These are phyloP conservation scores for Cygnus atratus DNA, from an alignment of 2,113 vertebrate species.

Conservation along the genomic window DNA sequence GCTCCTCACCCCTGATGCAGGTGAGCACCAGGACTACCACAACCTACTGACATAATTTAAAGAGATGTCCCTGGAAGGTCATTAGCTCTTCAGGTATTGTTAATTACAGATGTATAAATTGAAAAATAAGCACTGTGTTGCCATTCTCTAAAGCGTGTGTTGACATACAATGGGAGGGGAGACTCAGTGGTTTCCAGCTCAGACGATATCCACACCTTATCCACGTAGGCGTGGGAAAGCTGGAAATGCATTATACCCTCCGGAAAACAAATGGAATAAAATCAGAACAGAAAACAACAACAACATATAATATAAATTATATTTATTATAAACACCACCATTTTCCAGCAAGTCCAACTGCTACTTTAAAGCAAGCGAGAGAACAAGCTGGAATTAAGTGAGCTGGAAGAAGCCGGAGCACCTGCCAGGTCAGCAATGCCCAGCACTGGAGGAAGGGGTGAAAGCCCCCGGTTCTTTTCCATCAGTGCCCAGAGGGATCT, in stretches of 20 bases:
- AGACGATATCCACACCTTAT: neutral
- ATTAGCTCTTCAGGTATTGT: neutral
- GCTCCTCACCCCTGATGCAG: neutral
- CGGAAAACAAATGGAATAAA: neutral
- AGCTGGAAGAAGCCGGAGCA: neutral
- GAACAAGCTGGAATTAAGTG: neutral
- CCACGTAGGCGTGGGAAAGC: neutral
- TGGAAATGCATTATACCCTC: neutral
- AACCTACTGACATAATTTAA: rapidly evolving
- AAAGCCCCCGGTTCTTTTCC: neutral
- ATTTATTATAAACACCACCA: neutral
- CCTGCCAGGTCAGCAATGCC: rapidly evolving
- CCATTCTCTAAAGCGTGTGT: neutral
- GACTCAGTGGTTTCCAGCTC: neutral
- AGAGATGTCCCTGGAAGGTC: neutral
- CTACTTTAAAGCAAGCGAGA: neutral
- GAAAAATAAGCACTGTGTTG: neutral
- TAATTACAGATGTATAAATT: neutral
- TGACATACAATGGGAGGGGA: neutral
- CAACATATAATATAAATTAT: neutral
- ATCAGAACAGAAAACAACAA: neutral
- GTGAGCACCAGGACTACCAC: neutral
- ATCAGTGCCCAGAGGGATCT: neutral
- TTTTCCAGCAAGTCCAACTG: neutral
- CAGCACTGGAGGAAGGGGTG: neutral